These are phyloP conservation scores for Aphidius gifuensis DNA, from an alignment of 1,140 invertebrate genomes.

Conservation along the genomic window DNA sequence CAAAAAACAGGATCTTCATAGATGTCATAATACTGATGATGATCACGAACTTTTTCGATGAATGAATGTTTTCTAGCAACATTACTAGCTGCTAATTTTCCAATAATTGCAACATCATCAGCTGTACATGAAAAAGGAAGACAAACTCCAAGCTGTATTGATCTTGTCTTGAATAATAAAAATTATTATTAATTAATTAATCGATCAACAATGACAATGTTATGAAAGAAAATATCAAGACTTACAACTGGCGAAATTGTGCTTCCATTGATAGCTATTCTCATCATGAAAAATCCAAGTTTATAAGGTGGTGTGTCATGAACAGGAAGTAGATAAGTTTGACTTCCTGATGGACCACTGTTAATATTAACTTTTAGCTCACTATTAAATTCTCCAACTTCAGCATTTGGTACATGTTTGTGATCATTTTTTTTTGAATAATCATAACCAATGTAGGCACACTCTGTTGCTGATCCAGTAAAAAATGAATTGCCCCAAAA, in stretches of 20 bases:
- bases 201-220: conserved; percentile 24
- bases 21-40: conserved; percentile 65
- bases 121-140: conserved; percentile 66
- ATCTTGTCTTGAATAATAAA: conserved; percentile 38
- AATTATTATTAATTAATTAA: not conserved
- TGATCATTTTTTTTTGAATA: conserved; percentile 30
- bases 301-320: conserved; percentile 56
- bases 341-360: conserved; percentile 30
- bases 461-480: conserved; percentile 73
- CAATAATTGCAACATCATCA: conserved; percentile 60
- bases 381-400: conserved; percentile 41
- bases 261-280: conserved; percentile 54
- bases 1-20: conserved; percentile 68
- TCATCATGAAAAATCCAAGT: conserved; percentile 61
- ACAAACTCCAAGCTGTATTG: conserved; percentile 70
- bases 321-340: conserved; percentile 22
- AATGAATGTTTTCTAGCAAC: conserved; percentile 34
- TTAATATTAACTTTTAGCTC: conserved; percentile 39
- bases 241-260: conserved; percentile 53
- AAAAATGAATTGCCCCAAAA: conserved; percentile 83
- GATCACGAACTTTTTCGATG: conserved; percentile 60
- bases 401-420: conserved; percentile 35
- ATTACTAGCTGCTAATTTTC: conserved; percentile 53
- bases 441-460: conserved; percentile 62
- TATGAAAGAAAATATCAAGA: conserved; percentile 24